Evolutionary conservation across 2,113 vertebrate species (phyloP), one percentile per base, ranked within the genome.

Genomic region (Rhinoderma darwinii): DNA sequence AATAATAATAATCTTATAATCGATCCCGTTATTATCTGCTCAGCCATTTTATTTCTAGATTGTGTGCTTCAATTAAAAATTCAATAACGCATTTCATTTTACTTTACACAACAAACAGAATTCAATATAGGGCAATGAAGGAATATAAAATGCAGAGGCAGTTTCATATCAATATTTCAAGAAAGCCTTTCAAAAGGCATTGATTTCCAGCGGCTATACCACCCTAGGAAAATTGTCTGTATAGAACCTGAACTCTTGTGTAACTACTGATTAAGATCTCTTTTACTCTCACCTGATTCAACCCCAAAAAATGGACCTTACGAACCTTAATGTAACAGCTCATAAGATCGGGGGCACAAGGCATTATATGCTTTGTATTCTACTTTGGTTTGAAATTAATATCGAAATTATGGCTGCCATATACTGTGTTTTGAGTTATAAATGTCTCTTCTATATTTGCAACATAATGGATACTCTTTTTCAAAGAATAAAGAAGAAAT

Each of bases 61-160:
- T 22, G 0, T 77, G 12, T 6, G n/a, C 3, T 51, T 32, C 15
- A 59, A 80, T 39, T n/a, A 80, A 27, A 80, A 59, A 61, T 39
- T 80, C 51, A 37, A 56, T 56, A 79, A 56, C 8, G 27, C 8
- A 43, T 63, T 81, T 79, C 17, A 56, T 20, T 54, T 81, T 43
- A 41, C 22, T 30, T 81, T 43, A 80, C n/a, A 63, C 54, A 32
- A 51, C 75, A 81, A 81, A 81, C 37, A 81, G 78, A 81, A 63
- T 81, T 43, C 10, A 63, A 63, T 61, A 81, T 81, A 63, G 9
- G 15, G 25, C 12, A 61, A 43, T n/a, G 20, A 43, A 61, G 41
- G 51, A 25, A 43, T 63, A 61, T 81, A 56, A 41, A 66, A 82
- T 66, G 11, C n/a, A 66, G 15, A 3, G 32, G 56, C 10, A 30